Base-by-base conservation (phyloP, 2,797 vertebrate genomes). In the Ctenopoma multispine region DNA sequence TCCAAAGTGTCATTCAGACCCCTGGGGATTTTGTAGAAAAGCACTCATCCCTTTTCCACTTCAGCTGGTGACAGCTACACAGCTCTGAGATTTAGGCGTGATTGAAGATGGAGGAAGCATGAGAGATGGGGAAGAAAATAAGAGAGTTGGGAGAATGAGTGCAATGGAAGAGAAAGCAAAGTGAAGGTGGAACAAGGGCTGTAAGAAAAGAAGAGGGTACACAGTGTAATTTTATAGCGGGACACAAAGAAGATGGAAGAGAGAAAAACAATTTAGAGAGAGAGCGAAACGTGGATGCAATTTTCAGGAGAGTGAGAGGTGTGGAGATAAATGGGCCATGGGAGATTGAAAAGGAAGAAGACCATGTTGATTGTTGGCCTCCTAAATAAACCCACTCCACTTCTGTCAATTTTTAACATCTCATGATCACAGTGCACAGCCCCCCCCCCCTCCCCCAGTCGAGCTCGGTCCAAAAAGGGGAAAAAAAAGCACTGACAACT, bases 341-440 rank as follows among this genome's bases (percentile, higher is more conserved):
- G 41, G 31, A 77, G 83, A 85, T 72, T 74, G 77, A 53, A 90
- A 68, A 63, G 55, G 54, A 77, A 72, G 51, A 77, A 57, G 59
- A 62, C 46, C 6, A 2, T 1, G 13, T 50, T 67, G 77, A 68
- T 86, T 72, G 69, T 69, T 60, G 67, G 20, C 55, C 57, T 67
- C 58, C 68, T 75, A 58, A 68, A 83, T 69, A 70, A 77, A 79
- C 18, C 38, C 40, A 21, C 34, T 67, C 50, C 61, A 44, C 43
- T 72, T 75, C 36, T 82, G 75, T 85, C 53, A 12, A 63, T 41
- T 15, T 72, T 70, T 43, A 63, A 63, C 81, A 88, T 80, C 81
- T 87, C 46, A 40, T 75, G 73, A 83, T 76, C 53, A 20, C 44
- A 31, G 67, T 21, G 46, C 47, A 54, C 54, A 14, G 3, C 27